Evolutionary conservation across 53 echinoderm and acorn worm genomes (phyloP), one percentile per base, ranked within the genome.

Genomic region (Apostichopus leukothele): DNA sequence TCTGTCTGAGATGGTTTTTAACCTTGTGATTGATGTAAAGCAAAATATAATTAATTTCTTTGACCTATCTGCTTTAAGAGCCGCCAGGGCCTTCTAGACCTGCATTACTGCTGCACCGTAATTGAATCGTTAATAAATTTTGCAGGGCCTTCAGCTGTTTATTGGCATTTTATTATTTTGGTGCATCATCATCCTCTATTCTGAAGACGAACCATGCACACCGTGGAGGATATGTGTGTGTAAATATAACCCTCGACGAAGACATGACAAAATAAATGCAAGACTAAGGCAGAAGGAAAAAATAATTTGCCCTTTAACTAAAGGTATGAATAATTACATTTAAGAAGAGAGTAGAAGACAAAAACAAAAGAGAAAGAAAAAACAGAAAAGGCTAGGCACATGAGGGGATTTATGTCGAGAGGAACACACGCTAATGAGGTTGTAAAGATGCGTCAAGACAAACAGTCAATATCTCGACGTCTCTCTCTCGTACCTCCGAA

Each of bases 41-140:
- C 19, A 67, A 85, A 85, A 85, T 39, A 63, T 27, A 52, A 85
- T 85, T 85, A 66, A 85, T 85, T 67, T 85, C 27, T 66, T 10
- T 66, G 50, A 68, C 61, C 85, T 85, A 67, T 66, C 67, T 85
- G 13, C 22, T 3, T 50, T 85, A 85, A 67, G 67, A 85, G 67
- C 85, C 27, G 50, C 51, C 50, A 60, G 85, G 85, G 66, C 50
- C 67, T 63, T 18, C n/a, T 11, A 67, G 85, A 67, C 27, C 16
- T 39, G 67, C 22, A 55, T 60, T 50, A 66, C 67, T 63, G 51
- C 25, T 60, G 61, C 85, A 14, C 50, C 66, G 6, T 63, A 67
- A 85, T 85, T 85, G 85, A 85, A 66, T 85, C 67, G 18, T 85
- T 85, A 85, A 85, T 85, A 85, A 85, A 85, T 85, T 85, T 60